Evolutionary conservation across 2,888 invertebrate genomes (phyloP).

Genomic region (Willowsia nigromaculata): DNA sequence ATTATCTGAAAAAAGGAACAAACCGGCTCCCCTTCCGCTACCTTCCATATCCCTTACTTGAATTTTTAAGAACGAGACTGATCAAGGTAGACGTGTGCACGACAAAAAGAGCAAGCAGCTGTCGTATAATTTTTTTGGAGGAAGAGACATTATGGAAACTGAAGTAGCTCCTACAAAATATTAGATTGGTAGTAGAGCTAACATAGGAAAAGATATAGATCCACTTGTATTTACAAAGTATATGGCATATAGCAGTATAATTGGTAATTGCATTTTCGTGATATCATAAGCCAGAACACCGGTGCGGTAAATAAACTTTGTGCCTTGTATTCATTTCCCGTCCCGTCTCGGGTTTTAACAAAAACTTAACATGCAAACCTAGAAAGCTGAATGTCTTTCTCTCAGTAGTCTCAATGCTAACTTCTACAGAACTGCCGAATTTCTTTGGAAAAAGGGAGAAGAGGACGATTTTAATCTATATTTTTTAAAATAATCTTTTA

Average conservation of each 20-base stretch:
- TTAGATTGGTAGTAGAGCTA: too few species aligned
- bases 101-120: conserved; percentile 39
- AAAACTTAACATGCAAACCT: neutral
- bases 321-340: neutral
- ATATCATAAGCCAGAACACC: neutral
- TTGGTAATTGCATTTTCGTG: conserved; percentile 7
- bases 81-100: conserved; percentile 20
- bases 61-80: conserved; percentile 27
- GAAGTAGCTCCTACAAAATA: neutral
- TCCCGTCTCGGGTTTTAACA: neutral
- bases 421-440: neutral
- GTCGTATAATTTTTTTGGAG: conserved; percentile 37
- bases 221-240: neutral
- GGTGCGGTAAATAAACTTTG: conserved; percentile 6
- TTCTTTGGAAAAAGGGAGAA: neutral
- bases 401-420: neutral
- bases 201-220: neutral
- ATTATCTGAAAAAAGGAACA: neutral
- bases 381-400: neutral
- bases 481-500: neutral
- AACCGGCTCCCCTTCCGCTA: conserved; percentile 50
- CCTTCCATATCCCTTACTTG: neutral
- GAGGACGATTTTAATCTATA: neutral
- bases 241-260: neutral
- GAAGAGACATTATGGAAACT: conserved; percentile 21